Percentiles rank a stretch among this genome's conserved stretches.
Conservation (phyloP, 2,888 invertebrate genomes). For the Synanthedon andrenaeformis region DNA sequence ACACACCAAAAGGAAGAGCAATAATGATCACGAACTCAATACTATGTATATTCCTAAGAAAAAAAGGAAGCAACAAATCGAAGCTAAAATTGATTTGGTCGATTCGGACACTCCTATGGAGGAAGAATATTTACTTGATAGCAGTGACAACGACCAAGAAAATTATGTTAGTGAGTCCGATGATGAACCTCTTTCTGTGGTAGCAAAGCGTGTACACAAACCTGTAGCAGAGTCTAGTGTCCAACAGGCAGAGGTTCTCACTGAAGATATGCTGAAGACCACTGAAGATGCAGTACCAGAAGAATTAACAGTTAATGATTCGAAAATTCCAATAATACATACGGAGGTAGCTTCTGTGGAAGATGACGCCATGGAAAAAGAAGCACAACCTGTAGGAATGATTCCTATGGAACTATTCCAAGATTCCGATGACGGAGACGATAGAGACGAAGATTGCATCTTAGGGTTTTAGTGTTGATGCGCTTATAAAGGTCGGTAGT, state of each 20-base stretch:
- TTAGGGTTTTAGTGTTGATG: slow-evolving; percentile 19
- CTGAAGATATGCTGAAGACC: no score
- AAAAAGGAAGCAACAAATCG: slow-evolving; percentile 7
- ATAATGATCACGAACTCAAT: slow-evolving; percentile 3
- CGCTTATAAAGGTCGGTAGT: no score
- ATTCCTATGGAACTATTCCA: neutral
- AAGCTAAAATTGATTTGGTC: slow-evolving; percentile 18
- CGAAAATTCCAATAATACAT: no score
- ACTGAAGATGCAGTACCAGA: no score
- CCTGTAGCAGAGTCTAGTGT: neutral
- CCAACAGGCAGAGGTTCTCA: neutral
- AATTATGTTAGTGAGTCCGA: slow-evolving; percentile 22
- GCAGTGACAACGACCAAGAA: slow-evolving; percentile 2
- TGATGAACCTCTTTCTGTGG: slow-evolving; percentile 46
- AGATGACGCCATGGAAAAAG: neutral
- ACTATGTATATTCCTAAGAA: neutral
- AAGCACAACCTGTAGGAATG: neutral
- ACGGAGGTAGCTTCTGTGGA: no score
- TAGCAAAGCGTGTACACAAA: slow-evolving; percentile 24
- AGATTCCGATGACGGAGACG: slow-evolving; percentile 2
- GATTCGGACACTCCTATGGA: slow-evolving; percentile 25
- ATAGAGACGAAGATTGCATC: slow-evolving; percentile 21
- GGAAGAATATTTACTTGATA: slow-evolving; percentile 14
- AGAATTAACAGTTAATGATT: no score
- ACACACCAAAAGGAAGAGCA: slow-evolving; percentile 4